These are phyloP conservation scores for Ophiodon elongatus DNA, from an alignment of 2,113 vertebrate species.

Conservation along the genomic window DNA sequence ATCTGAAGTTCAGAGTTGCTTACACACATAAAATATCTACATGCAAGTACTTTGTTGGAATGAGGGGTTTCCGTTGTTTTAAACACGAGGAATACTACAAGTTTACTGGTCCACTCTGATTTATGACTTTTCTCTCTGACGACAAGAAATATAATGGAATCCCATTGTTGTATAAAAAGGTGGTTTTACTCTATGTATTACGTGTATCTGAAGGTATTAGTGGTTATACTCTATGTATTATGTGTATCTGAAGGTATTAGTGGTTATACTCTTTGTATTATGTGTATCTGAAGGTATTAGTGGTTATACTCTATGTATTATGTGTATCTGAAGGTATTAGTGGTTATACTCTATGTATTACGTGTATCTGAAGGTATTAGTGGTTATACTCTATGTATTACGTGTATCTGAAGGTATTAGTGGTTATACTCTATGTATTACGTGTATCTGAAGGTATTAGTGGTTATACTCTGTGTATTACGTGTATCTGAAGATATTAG, in stretches of 20 bases:
- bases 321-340: neutral
- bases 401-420: neutral
- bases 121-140: too few species aligned
- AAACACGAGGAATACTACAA: neutral
- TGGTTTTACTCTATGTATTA: too few species aligned
- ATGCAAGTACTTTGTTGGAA: neutral
- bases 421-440: neutral
- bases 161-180: neutral
- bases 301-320: neutral
- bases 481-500: neutral
- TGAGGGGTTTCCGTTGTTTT: too few species aligned
- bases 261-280: neutral
- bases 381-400: neutral
- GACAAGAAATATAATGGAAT: neutral
- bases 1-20: neutral
- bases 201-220: neutral
- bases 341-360: neutral
- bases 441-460: neutral
- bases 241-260: neutral
- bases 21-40: neutral
- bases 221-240: neutral
- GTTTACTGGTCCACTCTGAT: neutral
- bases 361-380: neutral
- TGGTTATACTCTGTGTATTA: neutral
- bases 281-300: neutral